Percentiles rank a stretch among this genome's conserved stretches.
These are phyloP conservation scores for Tokudaia tokunoshimensis DNA, from an alignment of 2,797 vertebrate species.

Conservation along the genomic window DNA sequence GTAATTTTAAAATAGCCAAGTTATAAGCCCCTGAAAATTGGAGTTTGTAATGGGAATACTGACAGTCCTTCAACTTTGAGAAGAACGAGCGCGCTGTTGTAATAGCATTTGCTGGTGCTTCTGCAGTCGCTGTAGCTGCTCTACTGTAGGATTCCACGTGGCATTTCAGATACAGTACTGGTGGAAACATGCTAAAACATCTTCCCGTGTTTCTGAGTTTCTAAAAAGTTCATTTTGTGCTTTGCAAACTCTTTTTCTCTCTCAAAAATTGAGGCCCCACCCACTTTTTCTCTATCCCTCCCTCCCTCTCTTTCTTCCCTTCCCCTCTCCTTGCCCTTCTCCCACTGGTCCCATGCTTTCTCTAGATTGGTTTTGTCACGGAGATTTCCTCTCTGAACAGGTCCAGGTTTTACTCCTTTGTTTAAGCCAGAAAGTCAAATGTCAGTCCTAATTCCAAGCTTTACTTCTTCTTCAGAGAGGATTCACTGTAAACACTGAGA, in stretches of 20 bases:
- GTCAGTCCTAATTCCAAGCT: background rate
- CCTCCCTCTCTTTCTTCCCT: background rate
- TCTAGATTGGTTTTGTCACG: background rate
- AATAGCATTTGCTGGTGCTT: conserved; percentile 60
- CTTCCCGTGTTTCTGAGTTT: conserved; percentile 64
- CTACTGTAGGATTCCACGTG: background rate
- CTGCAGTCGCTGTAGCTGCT: conserved; percentile 34
- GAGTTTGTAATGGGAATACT: conserved; percentile 79
- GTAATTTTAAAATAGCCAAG: conserved; percentile 84
- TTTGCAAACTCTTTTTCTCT: conserved; percentile 32
- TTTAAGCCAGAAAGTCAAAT: conserved; percentile 2
- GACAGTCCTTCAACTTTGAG: conserved; percentile 76
- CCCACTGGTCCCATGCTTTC: background rate
- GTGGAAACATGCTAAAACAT: conserved; percentile 15
- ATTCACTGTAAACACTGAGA: background rate
- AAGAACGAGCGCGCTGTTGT: conserved; percentile 55
- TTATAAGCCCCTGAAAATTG: conserved; percentile 83
- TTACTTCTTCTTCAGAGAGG: background rate
- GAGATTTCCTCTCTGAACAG: background rate
- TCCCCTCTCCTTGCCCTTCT: background rate
- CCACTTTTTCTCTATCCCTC: background rate
- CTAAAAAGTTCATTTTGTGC: conserved; percentile 67
- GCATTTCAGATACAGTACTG: background rate
- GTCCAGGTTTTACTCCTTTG: background rate
- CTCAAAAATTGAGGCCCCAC: background rate